Evolutionary conservation across 2,113 vertebrate species (phyloP).

Genomic region (Peromyscus maniculatus): DNA sequence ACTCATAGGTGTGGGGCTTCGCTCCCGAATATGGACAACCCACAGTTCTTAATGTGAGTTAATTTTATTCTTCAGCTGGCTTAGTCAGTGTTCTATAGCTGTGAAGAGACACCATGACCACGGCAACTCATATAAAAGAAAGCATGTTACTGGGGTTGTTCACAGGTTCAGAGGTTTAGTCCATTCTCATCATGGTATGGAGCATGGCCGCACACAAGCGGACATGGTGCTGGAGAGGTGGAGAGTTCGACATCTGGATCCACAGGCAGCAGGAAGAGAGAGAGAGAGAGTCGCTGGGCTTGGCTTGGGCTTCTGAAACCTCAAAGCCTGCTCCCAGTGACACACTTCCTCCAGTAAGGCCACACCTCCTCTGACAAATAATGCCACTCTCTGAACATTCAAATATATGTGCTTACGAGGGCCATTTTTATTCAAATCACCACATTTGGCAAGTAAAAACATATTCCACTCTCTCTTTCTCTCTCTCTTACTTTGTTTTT

Average conservation of each 20-base stretch:
- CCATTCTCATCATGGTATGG: not conserved
- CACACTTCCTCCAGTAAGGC: not conserved
- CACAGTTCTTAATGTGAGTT: not conserved
- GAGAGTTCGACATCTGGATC: not conserved
- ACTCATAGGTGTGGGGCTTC: not conserved
- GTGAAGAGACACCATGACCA: not conserved
- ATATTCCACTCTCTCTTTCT: not conserved
- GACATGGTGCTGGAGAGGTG: not conserved
- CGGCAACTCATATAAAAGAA: not conserved
- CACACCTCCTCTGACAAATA: not conserved
- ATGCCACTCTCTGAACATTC: not conserved
- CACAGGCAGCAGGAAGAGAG: not conserved
- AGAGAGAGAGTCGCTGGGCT: not conserved
- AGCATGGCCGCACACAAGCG: not conserved
- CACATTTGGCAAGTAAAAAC: not conserved
- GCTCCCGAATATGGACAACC: not conserved
- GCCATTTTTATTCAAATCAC: not conserved
- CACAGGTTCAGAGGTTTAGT: not conserved
- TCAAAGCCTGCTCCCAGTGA: not conserved
- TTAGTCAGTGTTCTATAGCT: not conserved
- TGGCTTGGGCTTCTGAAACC: not conserved
- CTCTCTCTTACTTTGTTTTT: not conserved
- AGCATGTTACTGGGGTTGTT: not conserved
- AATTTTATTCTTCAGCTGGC: not conserved
- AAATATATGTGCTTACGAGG: not conserved